These are phyloP conservation scores for Drosophila meridionalis DNA, from an alignment of 2,888 invertebrate genomes.

Conservation along the genomic window DNA sequence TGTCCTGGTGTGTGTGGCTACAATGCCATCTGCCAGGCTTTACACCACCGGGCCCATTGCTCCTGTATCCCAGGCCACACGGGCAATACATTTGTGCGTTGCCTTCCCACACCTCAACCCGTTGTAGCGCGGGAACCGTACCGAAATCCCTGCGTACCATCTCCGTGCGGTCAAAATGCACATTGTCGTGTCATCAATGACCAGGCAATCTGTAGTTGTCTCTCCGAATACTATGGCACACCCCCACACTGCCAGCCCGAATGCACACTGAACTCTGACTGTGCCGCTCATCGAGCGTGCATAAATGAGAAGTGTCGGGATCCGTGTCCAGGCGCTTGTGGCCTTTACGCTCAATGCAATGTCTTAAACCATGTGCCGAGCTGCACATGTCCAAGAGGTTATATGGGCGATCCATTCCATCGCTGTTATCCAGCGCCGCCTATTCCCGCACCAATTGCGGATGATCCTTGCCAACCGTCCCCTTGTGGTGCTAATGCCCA, in stretches of 20 bases:
- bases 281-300: constrained; percentile 88
- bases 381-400: constrained; percentile 89
- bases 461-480: constrained; percentile 88
- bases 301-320: constrained; percentile 89
- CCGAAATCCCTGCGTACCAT: constrained; percentile 87
- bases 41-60: constrained; percentile 87
- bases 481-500: constrained; percentile 89
- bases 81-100: constrained; percentile 90
- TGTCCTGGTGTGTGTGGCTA: constrained; percentile 88
- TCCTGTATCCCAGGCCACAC: constrained; percentile 88
- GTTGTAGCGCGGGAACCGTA: constrained; percentile 59
- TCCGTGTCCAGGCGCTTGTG: constrained; percentile 91
- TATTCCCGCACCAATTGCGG: constrained; percentile 59
- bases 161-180: constrained; percentile 90
- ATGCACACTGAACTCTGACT: constrained; percentile 90
- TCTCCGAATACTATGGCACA: constrained; percentile 88
- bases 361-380: constrained; percentile 90
- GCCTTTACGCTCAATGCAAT: constrained; percentile 89
- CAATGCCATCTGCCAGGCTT: constrained; percentile 87
- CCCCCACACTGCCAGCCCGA: constrained; percentile 90
- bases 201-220: constrained; percentile 88
- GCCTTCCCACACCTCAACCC: constrained; percentile 85
- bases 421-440: constrained; percentile 86
- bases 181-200: constrained; percentile 88
- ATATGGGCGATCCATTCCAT: constrained; percentile 89